A percentile compares a stretch with the other conserved stretches of the same genome.
Evolutionary conservation across 1,140 invertebrate species (phyloP).

Genomic region (Drosophila arawakana): DNA sequence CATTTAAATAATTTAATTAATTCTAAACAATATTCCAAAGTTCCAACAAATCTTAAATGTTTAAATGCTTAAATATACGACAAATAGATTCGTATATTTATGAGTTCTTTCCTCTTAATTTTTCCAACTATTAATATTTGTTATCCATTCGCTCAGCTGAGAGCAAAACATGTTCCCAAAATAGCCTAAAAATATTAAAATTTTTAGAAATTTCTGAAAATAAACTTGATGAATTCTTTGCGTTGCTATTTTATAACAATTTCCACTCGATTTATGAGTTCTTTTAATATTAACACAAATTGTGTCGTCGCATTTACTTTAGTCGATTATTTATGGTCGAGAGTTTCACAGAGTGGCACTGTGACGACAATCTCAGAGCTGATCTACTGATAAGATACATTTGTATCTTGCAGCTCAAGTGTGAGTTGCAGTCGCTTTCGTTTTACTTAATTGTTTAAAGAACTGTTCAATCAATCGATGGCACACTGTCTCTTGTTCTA

Average conservation of each 20-base stretch:
- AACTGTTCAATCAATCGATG: constrained; percentile 15
- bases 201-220: constrained; percentile 5
- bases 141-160: too few species aligned
- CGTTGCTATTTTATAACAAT: constrained; percentile 35
- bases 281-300: constrained; percentile 69
- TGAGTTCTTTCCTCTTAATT: too few species aligned
- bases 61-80: too few species aligned
- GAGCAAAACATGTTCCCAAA: not conserved
- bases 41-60: too few species aligned
- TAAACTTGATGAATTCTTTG: constrained; percentile 65
- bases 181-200: not conserved
- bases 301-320: constrained; percentile 70
- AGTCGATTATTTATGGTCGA: constrained; percentile 65
- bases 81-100: too few species aligned
- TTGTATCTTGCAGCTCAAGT: constrained; percentile 21
- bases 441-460: constrained; percentile 63
- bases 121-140: too few species aligned
- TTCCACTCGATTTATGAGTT: constrained; percentile 61
- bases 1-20: too few species aligned
- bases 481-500: constrained; percentile 35
- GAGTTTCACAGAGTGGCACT: constrained; percentile 20
- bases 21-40: too few species aligned
- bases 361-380: constrained; percentile 19
- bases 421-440: constrained; percentile 16
- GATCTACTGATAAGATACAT: constrained; percentile 29